These are phyloP conservation scores for Pseudochirops cupreus DNA, from an alignment of 2,797 vertebrate species.

Conservation along the genomic window DNA sequence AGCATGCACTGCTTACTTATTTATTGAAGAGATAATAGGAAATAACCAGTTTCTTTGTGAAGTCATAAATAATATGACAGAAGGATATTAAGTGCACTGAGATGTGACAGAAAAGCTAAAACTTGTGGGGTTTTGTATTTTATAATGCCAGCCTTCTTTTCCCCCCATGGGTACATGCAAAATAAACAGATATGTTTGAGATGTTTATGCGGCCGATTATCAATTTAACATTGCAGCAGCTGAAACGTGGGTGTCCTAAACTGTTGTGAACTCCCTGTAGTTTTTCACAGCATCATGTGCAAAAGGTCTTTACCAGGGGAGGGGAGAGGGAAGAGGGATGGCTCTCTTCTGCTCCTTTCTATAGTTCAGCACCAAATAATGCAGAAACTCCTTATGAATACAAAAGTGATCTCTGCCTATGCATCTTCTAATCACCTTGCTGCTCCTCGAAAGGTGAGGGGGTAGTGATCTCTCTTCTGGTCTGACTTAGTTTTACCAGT, in stretches of 20 bases:
- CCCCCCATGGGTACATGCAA: slow-evolving; percentile 75
- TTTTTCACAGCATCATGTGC: slow-evolving; percentile 54
- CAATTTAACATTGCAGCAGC: slow-evolving; percentile 68
- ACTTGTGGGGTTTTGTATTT: slow-evolving; percentile 84
- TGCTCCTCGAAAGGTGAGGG: slow-evolving; percentile 64
- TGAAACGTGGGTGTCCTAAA: slow-evolving; percentile 75
- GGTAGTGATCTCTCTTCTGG: slow-evolving; percentile 53
- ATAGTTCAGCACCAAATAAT: slow-evolving; percentile 61
- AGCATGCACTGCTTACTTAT: slow-evolving; percentile 85
- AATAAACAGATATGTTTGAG: slow-evolving; percentile 82
- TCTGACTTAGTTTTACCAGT: slow-evolving; percentile 72
- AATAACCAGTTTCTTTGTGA: slow-evolving; percentile 88
- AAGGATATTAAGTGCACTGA: slow-evolving; percentile 88
- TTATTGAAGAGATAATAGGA: slow-evolving; percentile 90
- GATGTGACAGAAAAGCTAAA: slow-evolving; percentile 87
- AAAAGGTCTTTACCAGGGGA: slow-evolving; percentile 51
- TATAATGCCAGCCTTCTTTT: slow-evolving; percentile 78
- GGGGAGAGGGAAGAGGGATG: no score
- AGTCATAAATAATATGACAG: slow-evolving; percentile 88
- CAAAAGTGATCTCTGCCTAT: slow-evolving; percentile 57
- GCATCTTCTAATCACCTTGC: slow-evolving; percentile 66
- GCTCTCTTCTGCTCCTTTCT: slow-evolving; percentile 13
- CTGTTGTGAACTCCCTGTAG: slow-evolving; percentile 31
- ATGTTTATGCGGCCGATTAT: slow-evolving; percentile 79
- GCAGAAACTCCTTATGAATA: slow-evolving; percentile 62